Evolutionary conservation across 2,797 vertebrate species (phyloP).

Genomic region (Acrocephalus scirpaceus): DNA sequence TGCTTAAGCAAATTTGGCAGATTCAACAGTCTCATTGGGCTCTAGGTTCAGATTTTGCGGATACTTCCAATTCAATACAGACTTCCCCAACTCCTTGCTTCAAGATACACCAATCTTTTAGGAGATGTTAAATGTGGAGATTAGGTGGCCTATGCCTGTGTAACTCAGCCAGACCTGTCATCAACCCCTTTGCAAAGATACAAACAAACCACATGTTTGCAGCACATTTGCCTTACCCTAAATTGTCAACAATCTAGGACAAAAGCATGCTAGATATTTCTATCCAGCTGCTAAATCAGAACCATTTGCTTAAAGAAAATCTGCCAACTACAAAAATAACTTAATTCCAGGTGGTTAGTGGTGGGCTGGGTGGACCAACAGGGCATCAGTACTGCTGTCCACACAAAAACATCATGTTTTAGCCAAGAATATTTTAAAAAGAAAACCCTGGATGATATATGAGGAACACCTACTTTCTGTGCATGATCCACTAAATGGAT

Average conservation of each 20-base stretch:
- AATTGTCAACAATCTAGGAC: background rate
- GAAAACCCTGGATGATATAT: background rate
- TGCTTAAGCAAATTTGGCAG: background rate
- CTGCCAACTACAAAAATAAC: slow-evolving; percentile 29
- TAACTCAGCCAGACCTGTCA: background rate
- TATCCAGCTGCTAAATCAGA: slow-evolving; percentile 22
- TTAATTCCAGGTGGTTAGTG: background rate
- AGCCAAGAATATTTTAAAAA: background rate
- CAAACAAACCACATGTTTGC: background rate
- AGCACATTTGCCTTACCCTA: background rate
- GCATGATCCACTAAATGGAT: background rate
- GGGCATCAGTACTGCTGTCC: background rate
- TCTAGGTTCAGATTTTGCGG: background rate
- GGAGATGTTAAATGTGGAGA: background rate
- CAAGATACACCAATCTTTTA: background rate
- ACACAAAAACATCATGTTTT: background rate
- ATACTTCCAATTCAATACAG: background rate
- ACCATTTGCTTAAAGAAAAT: slow-evolving; percentile 18
- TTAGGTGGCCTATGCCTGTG: background rate
- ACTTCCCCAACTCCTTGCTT: background rate
- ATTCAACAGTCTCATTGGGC: background rate
- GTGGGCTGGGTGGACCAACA: background rate
- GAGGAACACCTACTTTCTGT: slow-evolving; percentile 1
- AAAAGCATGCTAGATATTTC: slow-evolving; percentile 2
- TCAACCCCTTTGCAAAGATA: background rate